Percentiles rank a stretch among this genome's conserved stretches.
phyloP scores from a whole-genome alignment of 1,140 invertebrate genomes.

The Pteromalus puparum region DNA sequence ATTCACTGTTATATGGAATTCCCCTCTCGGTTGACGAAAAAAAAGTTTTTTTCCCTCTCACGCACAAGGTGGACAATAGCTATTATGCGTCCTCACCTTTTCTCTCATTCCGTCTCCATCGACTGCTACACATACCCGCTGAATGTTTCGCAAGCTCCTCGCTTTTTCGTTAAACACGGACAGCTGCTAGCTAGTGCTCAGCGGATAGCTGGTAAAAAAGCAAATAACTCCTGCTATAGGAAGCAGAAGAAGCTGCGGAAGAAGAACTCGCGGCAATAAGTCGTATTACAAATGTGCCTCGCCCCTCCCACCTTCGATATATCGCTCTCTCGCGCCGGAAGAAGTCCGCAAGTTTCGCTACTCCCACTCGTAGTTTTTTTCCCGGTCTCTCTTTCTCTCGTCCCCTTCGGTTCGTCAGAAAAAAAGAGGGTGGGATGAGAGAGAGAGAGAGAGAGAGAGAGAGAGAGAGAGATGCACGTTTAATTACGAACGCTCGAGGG shows the following conservation, averaged over 20 bases:
- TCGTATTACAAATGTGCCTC: background rate
- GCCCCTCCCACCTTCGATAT: background rate
- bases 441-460: background rate
- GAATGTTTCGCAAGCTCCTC: background rate
- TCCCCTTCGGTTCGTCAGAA: no score
- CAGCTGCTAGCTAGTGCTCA: background rate
- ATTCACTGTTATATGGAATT: no score
- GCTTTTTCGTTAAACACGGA: background rate
- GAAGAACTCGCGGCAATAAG: background rate
- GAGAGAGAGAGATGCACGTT: background rate
- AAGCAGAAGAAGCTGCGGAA: background rate
- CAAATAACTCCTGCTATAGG: background rate
- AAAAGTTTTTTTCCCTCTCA: background rate
- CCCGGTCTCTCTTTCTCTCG: background rate
- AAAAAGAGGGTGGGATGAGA: background rate
- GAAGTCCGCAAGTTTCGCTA: background rate
- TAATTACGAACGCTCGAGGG: constrained; percentile 5
- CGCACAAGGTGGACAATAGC: background rate
- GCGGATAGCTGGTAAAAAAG: background rate
- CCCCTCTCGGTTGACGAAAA: background rate
- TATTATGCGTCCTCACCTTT: background rate
- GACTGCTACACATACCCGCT: no score
- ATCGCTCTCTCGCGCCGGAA: background rate
- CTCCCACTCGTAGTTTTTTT: background rate
- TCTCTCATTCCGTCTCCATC: background rate